phyloP scores from a whole-genome alignment of 2,888 invertebrate genomes.

The Operophtera brumata region DNA sequence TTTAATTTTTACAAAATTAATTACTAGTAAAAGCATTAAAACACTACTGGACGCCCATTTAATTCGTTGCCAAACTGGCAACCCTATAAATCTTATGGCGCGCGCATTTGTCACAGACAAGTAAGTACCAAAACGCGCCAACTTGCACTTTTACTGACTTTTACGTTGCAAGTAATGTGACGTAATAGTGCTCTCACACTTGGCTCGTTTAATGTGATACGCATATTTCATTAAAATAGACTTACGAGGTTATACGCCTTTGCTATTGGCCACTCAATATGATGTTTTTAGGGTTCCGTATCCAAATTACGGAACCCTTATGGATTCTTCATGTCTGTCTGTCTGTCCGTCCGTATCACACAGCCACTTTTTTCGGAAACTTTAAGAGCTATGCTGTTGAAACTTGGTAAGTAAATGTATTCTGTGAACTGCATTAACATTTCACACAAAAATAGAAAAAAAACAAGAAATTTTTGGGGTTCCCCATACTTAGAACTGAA shows the following conservation, averaged over 20 bases:
- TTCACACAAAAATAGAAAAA: no score
- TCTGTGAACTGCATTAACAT: no score
- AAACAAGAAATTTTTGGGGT: no score
- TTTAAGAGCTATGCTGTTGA: no score
- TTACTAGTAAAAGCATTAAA: slow-evolving; percentile 14
- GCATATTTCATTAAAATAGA: slow-evolving; percentile 18
- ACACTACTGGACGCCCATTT: slow-evolving; percentile 12
- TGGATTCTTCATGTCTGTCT: no score
- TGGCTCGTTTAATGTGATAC: neutral
- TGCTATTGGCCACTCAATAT: slow-evolving; percentile 10
- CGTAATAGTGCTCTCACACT: slow-evolving; percentile 26
- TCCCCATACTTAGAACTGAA: no score
- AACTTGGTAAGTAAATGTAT: no score
- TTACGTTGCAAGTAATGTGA: slow-evolving; percentile 49
- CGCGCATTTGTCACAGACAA: slow-evolving; percentile 55
- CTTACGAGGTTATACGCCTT: slow-evolving; percentile 10
- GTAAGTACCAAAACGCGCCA: slow-evolving; percentile 38
- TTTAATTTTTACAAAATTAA: no score
- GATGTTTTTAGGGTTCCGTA: slow-evolving; percentile 11
- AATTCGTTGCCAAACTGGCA: slow-evolving; percentile 33
- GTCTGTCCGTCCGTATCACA: no score
- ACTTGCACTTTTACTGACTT: slow-evolving; percentile 39
- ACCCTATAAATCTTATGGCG: slow-evolving; percentile 46
- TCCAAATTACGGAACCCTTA: no score
- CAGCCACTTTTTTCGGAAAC: no score